Percentiles rank a stretch among this genome's conserved stretches.
These are phyloP conservation scores for Ptyas mucosa DNA, from an alignment of 2,113 vertebrate genomes.

Conservation along the genomic window DNA sequence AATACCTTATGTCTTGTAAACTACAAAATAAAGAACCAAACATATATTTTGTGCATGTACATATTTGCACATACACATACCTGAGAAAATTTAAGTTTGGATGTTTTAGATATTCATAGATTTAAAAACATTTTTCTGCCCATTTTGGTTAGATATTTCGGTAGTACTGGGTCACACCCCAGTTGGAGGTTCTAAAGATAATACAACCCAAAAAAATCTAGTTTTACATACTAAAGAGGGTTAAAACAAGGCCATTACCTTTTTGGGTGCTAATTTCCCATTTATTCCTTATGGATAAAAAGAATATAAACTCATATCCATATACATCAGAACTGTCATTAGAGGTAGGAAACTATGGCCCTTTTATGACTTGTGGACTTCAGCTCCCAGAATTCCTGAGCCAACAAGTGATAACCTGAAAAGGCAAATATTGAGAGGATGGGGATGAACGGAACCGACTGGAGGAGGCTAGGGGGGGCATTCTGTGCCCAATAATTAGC, in stretches of 20 bases:
- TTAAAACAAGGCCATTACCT: background rate
- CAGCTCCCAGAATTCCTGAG: no score
- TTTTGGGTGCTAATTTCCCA: background rate
- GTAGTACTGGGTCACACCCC: background rate
- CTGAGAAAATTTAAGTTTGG: background rate
- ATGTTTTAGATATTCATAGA: background rate
- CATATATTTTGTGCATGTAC: background rate
- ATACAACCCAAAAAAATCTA: background rate
- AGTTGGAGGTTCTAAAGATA: background rate
- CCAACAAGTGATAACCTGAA: background rate
- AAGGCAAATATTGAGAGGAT: background rate
- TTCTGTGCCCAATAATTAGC: background rate
- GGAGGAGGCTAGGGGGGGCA: background rate
- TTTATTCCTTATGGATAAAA: background rate
- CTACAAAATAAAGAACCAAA: background rate
- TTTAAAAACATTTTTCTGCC: background rate
- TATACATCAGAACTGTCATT: background rate
- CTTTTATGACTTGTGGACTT: no score
- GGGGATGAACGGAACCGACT: background rate
- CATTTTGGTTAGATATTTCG: background rate
- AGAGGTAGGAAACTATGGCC: background rate
- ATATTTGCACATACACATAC: background rate
- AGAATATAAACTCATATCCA: background rate
- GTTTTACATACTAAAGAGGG: background rate
- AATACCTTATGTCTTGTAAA: background rate